Evolutionary conservation across 64 coral and sea anemone species (phyloP).

Genomic region (Stichodactyla helianthus): DNA sequence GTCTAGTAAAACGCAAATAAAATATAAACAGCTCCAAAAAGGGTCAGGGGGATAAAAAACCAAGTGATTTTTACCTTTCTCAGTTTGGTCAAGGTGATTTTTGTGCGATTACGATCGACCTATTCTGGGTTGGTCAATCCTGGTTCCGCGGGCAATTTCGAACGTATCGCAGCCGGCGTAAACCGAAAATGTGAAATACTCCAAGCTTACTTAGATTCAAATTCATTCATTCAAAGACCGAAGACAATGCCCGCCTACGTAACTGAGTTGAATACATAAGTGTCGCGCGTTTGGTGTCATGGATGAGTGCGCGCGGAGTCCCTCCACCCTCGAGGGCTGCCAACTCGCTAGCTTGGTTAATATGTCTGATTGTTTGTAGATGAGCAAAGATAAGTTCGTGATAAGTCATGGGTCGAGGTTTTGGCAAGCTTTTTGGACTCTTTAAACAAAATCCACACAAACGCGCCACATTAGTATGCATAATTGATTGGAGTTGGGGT

Average conservation of each 20-base stretch:
- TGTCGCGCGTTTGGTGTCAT: not conserved
- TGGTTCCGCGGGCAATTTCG: conserved; percentile 16
- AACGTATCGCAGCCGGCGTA: conserved; percentile 19
- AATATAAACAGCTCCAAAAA: conserved; percentile 10
- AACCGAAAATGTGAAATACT: conserved; percentile 48
- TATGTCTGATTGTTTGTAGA: not conserved
- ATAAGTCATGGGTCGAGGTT: not conserved
- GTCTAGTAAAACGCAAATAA: conserved; percentile 17
- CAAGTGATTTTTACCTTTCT: not conserved
- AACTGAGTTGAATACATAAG: conserved; percentile 18
- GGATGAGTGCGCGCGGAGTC: conserved; percentile 3
- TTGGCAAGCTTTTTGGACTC: not conserved
- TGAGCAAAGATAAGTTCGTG: not conserved
- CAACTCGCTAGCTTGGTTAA: not conserved
- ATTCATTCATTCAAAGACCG: conserved; percentile 62
- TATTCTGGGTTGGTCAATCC: conserved; percentile 9
- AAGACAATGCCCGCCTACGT: conserved; percentile 30
- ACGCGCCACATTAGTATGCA: not conserved
- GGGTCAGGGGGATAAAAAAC: not conserved
- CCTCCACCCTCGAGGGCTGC: not conserved
- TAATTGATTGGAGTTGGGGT: not conserved
- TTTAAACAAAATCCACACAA: not conserved
- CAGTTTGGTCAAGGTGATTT: not conserved
- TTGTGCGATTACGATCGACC: not conserved
- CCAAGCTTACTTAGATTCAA: conserved; percentile 51